Evolutionary conservation across 2,113 vertebrate species (phyloP).

Genomic region (Phylloscopus whistleri): DNA sequence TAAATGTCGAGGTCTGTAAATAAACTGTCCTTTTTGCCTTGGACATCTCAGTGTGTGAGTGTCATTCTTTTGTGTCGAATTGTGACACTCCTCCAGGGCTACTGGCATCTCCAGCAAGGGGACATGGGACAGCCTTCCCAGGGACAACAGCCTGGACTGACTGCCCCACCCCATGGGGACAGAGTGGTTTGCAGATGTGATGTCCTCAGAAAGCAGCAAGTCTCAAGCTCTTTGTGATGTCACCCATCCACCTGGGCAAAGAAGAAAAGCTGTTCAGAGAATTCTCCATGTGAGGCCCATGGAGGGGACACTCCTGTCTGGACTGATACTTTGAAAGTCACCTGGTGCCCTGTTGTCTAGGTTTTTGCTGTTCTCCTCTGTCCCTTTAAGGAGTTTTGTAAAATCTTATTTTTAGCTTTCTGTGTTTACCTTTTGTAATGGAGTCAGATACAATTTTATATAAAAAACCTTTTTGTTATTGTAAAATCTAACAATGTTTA

Average conservation of each 20-base stretch:
- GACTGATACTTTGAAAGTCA: background rate
- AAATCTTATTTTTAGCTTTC: too few species aligned
- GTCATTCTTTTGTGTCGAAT: too few species aligned
- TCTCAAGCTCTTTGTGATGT: background rate
- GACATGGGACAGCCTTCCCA: background rate
- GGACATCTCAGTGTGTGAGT: too few species aligned
- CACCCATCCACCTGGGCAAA: background rate
- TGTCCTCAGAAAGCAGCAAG: background rate
- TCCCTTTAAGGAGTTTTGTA: too few species aligned
- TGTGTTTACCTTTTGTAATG: too few species aligned
- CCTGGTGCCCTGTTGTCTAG: background rate
- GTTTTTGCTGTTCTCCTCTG: too few species aligned
- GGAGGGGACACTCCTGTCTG: background rate
- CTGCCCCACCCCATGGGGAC: background rate
- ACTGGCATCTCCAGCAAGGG: background rate
- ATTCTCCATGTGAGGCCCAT: background rate
- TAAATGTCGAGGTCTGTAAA: too few species aligned
- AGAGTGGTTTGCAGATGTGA: background rate
- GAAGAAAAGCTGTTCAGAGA: background rate
- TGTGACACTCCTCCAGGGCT: background rate
- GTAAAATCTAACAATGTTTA: too few species aligned
- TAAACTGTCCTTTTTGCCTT: too few species aligned
- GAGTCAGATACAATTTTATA: too few species aligned
- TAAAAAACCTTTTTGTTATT: too few species aligned
- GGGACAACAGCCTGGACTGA: background rate